phyloP scores from a whole-genome alignment of 2,113 vertebrate genomes.

The Triplophysa rosa region DNA sequence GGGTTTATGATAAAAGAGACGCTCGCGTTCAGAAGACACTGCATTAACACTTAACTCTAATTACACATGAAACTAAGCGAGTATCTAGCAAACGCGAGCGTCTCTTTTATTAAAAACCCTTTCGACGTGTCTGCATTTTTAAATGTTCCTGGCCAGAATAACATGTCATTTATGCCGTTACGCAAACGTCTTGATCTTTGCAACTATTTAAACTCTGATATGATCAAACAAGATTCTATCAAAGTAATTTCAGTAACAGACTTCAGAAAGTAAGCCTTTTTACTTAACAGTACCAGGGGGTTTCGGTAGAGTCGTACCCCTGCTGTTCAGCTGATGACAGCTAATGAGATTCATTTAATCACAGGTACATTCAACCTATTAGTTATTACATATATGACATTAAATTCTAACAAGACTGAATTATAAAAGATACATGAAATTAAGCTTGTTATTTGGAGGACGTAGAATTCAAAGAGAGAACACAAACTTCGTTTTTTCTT shows the following conservation, averaged over 20 bases:
- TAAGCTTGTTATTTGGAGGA: neutral
- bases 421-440: conserved; percentile 1
- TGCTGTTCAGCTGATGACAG: conserved; percentile 1
- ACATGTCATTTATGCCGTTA: no score
- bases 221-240: neutral
- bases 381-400: conserved; percentile 1
- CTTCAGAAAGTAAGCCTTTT: neutral
- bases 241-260: neutral
- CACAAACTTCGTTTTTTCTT: no score
- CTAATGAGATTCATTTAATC: conserved; percentile 13
- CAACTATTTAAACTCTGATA: neutral
- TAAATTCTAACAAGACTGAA: conserved; percentile 6
- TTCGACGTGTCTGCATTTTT: no score
- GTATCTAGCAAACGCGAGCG: no score
- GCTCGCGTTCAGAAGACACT: no score
- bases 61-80: no score
- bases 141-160: no score
- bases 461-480: neutral
- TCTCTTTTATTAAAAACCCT: no score
- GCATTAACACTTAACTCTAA: no score
- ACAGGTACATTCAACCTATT: neutral
- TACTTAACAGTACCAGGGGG: neutral
- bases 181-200: neutral
- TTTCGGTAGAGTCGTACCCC: neutral
- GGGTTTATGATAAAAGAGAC: no score